Evolutionary conservation across 2,888 invertebrate species (phyloP).

Genomic region (Lithophane semibrunnea): DNA sequence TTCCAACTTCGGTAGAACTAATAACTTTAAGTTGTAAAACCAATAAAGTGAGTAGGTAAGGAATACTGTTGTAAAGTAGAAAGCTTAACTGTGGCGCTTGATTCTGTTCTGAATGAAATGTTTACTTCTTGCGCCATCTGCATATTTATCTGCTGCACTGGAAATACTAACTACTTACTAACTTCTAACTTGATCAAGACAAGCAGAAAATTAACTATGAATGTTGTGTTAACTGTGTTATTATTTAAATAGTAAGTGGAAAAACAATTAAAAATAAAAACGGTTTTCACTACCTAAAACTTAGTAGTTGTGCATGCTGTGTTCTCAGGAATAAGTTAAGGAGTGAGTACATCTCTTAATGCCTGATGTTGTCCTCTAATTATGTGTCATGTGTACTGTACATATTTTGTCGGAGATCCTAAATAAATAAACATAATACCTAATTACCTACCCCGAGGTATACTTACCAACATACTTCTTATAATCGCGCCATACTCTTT

Average conservation of each 20-base stretch:
- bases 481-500: too few relatives aligned
- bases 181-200: background rate
- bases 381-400: too few relatives aligned
- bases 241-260: background rate
- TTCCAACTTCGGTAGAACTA: constrained; percentile 22
- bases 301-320: too few relatives aligned
- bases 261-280: background rate
- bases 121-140: background rate
- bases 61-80: background rate
- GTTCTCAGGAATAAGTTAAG: too few relatives aligned
- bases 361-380: too few relatives aligned
- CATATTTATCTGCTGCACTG: background rate
- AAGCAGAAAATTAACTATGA: background rate
- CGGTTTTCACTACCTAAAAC: background rate
- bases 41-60: constrained; percentile 24
- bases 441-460: too few relatives aligned
- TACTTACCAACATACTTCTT: too few relatives aligned
- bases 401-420: too few relatives aligned
- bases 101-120: background rate
- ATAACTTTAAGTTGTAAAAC: constrained; percentile 7
- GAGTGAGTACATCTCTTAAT: too few relatives aligned
- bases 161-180: background rate
- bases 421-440: too few relatives aligned
- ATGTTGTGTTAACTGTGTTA: background rate
- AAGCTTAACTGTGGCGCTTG: background rate